Evolutionary conservation across 2,888 invertebrate genomes (phyloP), one percentile per base, ranked within the genome.

Genomic region (Eupithecia vulgata): DNA sequence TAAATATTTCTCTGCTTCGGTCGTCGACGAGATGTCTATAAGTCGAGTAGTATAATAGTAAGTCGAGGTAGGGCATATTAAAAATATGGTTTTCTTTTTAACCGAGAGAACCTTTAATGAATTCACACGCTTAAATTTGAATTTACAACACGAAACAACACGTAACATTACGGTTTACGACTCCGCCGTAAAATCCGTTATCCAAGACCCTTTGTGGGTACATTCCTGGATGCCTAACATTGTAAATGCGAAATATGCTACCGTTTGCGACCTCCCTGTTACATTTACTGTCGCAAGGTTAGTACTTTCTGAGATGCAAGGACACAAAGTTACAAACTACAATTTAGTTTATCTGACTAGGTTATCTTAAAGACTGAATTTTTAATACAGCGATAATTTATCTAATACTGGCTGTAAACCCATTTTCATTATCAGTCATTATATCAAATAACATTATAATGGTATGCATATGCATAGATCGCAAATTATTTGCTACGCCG

Each of bases 101-200:
- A 67, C 66, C 68, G 72, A 74, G 67, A 73, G 59, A 68, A 71
- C 68, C 30, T 70, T 57, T 74, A 72, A 76, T 76, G 67, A 74
- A 73, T 77, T 25, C 57, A 70, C 35, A 68, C 64, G 72, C 74
- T 62, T 70, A 74, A 73, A 77, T 76, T 76, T 76, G 76, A 77
- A 74, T 77, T 77, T 78, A 75, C 76, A 76, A 77, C 76, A 74
- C 64, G 78, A 78, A 73, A 74, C 73, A 75, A 79, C 76, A 70
- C 72, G 62, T 67, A 73, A 70, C 75, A 67, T 71, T 76, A 73
- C 75, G 73, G 77, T 80, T 80, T 79, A 80, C 78, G 80, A 78
- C 68, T 59, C 67, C 21, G 73, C 73, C 78, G 71, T 79, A 80
- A 80, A 80, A 75, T 74, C 76, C 75, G 74, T 75, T 79, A 79